Evolutionary conservation across 2,797 vertebrate species (phyloP).

Genomic region (Manis pentadactyla): DNA sequence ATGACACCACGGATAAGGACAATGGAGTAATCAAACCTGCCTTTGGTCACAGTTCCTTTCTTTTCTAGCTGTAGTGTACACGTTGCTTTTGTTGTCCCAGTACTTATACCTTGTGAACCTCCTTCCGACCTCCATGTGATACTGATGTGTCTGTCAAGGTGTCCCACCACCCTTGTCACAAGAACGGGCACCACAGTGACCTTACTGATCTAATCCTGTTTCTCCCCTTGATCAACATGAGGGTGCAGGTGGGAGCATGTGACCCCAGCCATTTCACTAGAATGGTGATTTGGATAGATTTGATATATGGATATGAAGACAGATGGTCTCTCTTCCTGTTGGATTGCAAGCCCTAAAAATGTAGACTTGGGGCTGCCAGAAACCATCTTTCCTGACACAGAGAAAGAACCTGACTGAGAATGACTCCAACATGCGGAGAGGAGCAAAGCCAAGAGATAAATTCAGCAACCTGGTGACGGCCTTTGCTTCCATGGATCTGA

Average conservation of each 20-base stretch:
- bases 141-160: background rate
- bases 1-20: background rate
- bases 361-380: background rate
- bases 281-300: background rate
- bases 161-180: background rate
- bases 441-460: background rate
- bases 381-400: background rate
- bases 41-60: background rate
- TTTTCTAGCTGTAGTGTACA: background rate
- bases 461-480: background rate
- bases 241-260: background rate
- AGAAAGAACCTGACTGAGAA: background rate
- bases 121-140: background rate
- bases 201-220: background rate
- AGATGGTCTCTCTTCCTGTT: conserved; percentile 57
- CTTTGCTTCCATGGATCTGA: background rate
- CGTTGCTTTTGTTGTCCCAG: background rate
- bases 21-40: background rate
- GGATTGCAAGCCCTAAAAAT: conserved; percentile 12
- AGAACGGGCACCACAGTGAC: background rate
- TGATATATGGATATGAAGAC: background rate
- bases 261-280: background rate
- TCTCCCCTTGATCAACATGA: background rate
- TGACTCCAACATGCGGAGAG: background rate
- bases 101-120: background rate